These are phyloP conservation scores for Drosophila ficusphila DNA, from an alignment of 1,140 invertebrate genomes.

Conservation along the genomic window DNA sequence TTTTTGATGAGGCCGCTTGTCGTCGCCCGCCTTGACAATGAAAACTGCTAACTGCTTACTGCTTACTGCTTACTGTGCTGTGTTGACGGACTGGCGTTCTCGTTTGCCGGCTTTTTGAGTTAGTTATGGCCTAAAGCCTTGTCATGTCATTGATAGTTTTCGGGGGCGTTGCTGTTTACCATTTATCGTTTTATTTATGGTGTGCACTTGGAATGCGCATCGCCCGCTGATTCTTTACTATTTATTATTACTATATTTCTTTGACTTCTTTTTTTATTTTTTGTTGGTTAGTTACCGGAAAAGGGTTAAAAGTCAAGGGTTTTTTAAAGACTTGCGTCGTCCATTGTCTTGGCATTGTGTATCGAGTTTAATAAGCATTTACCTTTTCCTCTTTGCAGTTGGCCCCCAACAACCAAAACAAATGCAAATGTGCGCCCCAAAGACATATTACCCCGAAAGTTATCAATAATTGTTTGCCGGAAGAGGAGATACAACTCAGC, in stretches of 20 bases:
- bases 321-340: constrained; percentile 56
- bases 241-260: constrained; percentile 31
- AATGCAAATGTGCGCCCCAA: constrained; percentile 74
- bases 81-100: constrained; percentile 56
- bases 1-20: constrained; percentile 72
- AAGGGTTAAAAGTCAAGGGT: constrained; percentile 77
- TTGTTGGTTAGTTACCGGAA: constrained; percentile 23
- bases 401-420: constrained; percentile 58
- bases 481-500: constrained; percentile 54
- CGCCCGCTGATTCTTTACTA: constrained; percentile 42
- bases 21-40: constrained; percentile 74
- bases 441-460: constrained; percentile 64
- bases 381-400: constrained; percentile 59
- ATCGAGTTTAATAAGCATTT: constrained; percentile 29
- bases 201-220: constrained; percentile 67
- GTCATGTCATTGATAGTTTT: constrained; percentile 28
- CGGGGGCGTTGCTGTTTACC: constrained; percentile 29
- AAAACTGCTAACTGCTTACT: constrained; percentile 70
- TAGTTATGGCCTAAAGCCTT: constrained; percentile 30
- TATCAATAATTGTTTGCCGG: constrained; percentile 56
- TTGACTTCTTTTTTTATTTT: constrained; percentile 25
- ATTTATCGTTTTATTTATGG: constrained; percentile 68
- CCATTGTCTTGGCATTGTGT: constrained; percentile 31
- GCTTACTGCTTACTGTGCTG: constrained; percentile 5
- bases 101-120: constrained; percentile 22